Conservation (phyloP, 1,140 invertebrate genomes). For the Drosophila funebris region DNA sequence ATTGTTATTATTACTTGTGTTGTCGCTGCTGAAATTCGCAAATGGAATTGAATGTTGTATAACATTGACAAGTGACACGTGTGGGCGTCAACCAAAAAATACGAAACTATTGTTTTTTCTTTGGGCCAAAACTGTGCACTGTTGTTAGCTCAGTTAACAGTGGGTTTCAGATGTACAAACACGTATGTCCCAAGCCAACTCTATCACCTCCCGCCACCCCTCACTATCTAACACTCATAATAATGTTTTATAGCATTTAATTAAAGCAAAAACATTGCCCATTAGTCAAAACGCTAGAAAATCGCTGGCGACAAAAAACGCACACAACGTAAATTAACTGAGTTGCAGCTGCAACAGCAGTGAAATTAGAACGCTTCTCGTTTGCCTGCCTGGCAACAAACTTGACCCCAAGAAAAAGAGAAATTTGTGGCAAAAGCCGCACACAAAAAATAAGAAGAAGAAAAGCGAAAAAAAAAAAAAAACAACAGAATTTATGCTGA, state of each 20-base stretch:
- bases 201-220: too few species aligned
- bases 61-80: conserved; percentile 63
- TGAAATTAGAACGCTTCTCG: conserved; percentile 76
- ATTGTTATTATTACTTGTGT: conserved; percentile 37
- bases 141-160: neutral
- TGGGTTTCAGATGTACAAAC: conserved; percentile 54
- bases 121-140: conserved; percentile 23
- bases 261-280: conserved; percentile 55
- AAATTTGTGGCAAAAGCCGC: conserved; percentile 65
- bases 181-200: conserved; percentile 48
- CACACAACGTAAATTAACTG: conserved; percentile 35
- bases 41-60: conserved; percentile 52
- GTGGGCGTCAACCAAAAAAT: conserved; percentile 53
- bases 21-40: conserved; percentile 55
- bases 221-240: conserved; percentile 36
- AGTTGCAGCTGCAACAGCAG: conserved; percentile 34
- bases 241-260: conserved; percentile 58
- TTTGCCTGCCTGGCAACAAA: conserved; percentile 51
- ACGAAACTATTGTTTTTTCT: neutral
- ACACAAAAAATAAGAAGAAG: conserved; percentile 22
- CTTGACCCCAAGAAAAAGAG: conserved; percentile 81
- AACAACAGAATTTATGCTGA: conserved; percentile 47
- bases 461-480: conserved; percentile 31
- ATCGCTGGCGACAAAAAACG: conserved; percentile 25
- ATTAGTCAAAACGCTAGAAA: conserved; percentile 10